A percentile compares a stretch with the other conserved stretches of the same genome.
phyloP scores from a whole-genome alignment of 2,888 invertebrate species.

The Acanthosepion pharaonis region DNA sequence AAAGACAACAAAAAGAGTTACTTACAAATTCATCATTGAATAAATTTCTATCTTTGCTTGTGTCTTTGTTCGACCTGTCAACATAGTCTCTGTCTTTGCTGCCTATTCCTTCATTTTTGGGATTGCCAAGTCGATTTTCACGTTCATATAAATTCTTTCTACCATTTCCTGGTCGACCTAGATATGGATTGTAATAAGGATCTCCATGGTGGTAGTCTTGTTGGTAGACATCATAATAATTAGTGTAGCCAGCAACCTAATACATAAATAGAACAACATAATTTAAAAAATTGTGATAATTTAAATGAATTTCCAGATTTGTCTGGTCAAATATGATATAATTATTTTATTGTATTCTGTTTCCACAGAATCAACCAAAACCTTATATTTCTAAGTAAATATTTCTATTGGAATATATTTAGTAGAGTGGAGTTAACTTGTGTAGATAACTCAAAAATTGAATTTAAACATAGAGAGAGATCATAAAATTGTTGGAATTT shows the following conservation, averaged over 20 bases:
- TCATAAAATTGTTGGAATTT: no score
- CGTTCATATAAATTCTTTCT: conserved; percentile 59
- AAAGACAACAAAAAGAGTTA: background rate
- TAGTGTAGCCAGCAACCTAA: conserved; percentile 48
- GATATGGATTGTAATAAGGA: conserved; percentile 55
- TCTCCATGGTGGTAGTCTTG: conserved; percentile 65
- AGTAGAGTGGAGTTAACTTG: no score
- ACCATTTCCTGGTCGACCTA: conserved; percentile 51
- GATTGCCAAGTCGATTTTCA: conserved; percentile 58
- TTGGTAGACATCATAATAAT: conserved; percentile 64
- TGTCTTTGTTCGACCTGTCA: conserved; percentile 56
- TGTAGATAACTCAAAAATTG: no score
- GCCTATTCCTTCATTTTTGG: conserved; percentile 47
- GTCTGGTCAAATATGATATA: no score
- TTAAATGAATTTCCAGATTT: no score
- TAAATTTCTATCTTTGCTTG: conserved; percentile 55
- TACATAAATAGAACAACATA: background rate
- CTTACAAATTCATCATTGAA: conserved; percentile 66
- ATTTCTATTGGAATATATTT: no score
- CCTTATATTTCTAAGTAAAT: no score
- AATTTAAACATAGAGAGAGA: no score
- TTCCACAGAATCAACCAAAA: no score
- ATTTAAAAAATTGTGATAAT: background rate
- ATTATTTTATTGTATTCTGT: no score
- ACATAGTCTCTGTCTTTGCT: conserved; percentile 58